phyloP scores from a whole-genome alignment of 1,140 invertebrate species.

The Drosophila littoralis region DNA sequence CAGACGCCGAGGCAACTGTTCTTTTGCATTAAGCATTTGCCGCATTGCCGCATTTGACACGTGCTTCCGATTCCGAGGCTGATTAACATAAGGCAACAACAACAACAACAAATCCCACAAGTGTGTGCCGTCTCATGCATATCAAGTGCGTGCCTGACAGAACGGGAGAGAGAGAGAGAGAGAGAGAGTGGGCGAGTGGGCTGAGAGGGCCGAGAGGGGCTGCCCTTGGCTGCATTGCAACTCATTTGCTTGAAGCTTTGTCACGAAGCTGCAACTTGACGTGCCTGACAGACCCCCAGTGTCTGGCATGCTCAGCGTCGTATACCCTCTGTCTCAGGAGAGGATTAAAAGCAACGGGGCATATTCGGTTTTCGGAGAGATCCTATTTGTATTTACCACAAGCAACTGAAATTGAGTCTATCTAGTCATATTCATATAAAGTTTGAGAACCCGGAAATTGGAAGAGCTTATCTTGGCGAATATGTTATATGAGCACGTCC shows the following conservation, averaged over 20 bases:
- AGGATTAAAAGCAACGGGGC: background rate
- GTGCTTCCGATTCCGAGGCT: constrained; percentile 72
- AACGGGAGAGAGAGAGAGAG: no score
- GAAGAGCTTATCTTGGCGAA: no score
- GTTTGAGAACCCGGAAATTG: no score
- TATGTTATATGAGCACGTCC: no score
- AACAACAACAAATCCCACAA: constrained; percentile 69
- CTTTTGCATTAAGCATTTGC: constrained; percentile 42
- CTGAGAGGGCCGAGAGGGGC: background rate
- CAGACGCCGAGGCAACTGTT: constrained; percentile 37
- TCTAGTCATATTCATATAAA: no score
- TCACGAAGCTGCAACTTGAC: constrained; percentile 45
- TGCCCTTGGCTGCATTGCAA: constrained; percentile 28
- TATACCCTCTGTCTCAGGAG: no score
- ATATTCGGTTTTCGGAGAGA: background rate
- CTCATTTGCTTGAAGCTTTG: constrained; percentile 50
- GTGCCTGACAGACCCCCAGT: constrained; percentile 30
- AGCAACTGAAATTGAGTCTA: no score
- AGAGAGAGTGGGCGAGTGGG: background rate
- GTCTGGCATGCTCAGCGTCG: background rate
- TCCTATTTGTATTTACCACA: no score
- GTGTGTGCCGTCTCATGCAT: constrained; percentile 75
- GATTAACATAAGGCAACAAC: constrained; percentile 55
- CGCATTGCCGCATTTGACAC: constrained; percentile 72
- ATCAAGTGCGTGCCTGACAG: constrained; percentile 41